Conservation (phyloP, 1,140 invertebrate genomes). For the Microplitis mediator region DNA sequence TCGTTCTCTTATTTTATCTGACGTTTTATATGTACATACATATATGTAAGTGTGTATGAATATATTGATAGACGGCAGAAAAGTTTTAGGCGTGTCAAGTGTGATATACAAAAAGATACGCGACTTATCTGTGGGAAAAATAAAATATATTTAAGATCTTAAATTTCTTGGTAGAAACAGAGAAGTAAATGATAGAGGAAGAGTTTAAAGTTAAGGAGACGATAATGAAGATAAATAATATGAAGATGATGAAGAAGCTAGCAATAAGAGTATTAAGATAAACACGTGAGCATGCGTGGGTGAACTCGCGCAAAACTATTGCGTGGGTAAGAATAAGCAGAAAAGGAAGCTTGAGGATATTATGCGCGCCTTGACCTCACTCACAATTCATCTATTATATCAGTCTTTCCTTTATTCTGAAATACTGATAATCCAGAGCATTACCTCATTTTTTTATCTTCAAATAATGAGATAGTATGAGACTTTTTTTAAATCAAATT, state of each 20-base stretch:
- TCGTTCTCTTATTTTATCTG: neutral
- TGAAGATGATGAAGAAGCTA: neutral
- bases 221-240: neutral
- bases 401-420: neutral
- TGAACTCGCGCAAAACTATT: neutral
- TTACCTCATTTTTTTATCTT: neutral
- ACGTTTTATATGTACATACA: neutral
- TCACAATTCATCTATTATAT: conserved; percentile 1
- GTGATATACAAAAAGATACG: no score
- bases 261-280: conserved; percentile 3
- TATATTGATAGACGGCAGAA: no score
- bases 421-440: neutral
- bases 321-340: conserved; percentile 11
- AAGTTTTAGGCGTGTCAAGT: no score
- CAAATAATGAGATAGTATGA: neutral
- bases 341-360: neutral
- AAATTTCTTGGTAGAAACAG: no score
- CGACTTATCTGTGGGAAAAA: no score
- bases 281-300: conserved; percentile 7
- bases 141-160: no score
- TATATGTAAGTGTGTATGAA: no score
- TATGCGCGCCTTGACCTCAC: neutral
- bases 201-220: neutral
- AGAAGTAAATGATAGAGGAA: neutral
- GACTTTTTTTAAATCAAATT: no score